Conservation (phyloP, 1,140 invertebrate genomes). For the Paracyclopina nana region DNA sequence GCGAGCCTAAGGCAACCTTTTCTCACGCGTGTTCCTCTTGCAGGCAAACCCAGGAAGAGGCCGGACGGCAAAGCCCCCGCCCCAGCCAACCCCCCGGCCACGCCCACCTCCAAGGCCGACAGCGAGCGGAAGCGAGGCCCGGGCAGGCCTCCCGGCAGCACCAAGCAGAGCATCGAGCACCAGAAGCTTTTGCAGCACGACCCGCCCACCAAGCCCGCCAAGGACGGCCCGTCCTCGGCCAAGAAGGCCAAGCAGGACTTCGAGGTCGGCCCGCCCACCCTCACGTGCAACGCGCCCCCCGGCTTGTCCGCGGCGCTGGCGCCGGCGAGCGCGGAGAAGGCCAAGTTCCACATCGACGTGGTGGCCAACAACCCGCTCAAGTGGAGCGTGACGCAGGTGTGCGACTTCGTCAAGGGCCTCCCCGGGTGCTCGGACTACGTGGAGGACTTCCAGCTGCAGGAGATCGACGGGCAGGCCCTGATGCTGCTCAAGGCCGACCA, state of each 20-base stretch:
- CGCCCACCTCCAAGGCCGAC: too few relatives aligned
- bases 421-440: slow-evolving; percentile 78
- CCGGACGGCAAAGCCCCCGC: too few relatives aligned
- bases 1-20: too few relatives aligned
- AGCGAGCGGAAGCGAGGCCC: slow-evolving; percentile 13
- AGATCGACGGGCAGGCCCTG: slow-evolving; percentile 85
- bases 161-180: slow-evolving; percentile 7
- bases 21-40: too few relatives aligned
- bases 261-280: too few relatives aligned
- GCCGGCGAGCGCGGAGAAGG: slow-evolving; percentile 20
- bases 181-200: neutral
- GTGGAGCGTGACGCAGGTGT: slow-evolving; percentile 41
- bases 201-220: neutral
- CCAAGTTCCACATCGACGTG: slow-evolving; percentile 21
- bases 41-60: too few relatives aligned
- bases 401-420: slow-evolving; percentile 61
- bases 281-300: too few relatives aligned
- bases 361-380: slow-evolving; percentile 40
- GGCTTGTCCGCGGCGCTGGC: neutral
- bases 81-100: too few relatives aligned
- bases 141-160: slow-evolving; percentile 9
- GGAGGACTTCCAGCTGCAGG: slow-evolving; percentile 80
- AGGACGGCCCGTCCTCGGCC: neutral
- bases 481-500: slow-evolving; percentile 86
- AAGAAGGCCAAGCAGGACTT: neutral